Conservation (phyloP, 1,140 invertebrate species). For the Phocides pigmalion region DNA sequence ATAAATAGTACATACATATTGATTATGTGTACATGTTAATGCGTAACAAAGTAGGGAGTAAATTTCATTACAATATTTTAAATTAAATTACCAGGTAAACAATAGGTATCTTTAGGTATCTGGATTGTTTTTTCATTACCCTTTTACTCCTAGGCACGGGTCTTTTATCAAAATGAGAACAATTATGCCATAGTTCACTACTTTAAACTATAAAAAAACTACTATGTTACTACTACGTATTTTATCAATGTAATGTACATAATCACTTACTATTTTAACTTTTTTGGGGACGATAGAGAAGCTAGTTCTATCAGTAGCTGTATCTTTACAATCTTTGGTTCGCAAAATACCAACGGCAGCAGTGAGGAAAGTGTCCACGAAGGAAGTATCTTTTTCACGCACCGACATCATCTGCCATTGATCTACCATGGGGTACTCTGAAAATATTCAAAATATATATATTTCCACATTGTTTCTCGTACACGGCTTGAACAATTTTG, state of each 20-base stretch:
- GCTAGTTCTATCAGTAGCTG: slow-evolving; percentile 86
- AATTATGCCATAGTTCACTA: too few relatives aligned
- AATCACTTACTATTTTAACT: slow-evolving; percentile 88
- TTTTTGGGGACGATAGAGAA: slow-evolving; percentile 92
- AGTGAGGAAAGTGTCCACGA: slow-evolving; percentile 91
- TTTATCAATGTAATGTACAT: neutral
- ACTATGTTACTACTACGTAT: too few relatives aligned
- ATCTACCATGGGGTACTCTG: slow-evolving; percentile 88
- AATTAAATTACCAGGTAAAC: too few relatives aligned
- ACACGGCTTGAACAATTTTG: too few relatives aligned
- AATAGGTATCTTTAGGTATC: too few relatives aligned
- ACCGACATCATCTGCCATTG: slow-evolving; percentile 91
- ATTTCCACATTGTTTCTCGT: too few relatives aligned
- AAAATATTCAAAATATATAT: slow-evolving; percentile 38
- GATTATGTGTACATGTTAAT: neutral
- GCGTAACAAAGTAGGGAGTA: too few relatives aligned
- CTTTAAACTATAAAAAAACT: too few relatives aligned
- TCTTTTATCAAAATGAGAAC: too few relatives aligned
- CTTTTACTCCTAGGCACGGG: too few relatives aligned
- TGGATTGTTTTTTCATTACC: too few relatives aligned
- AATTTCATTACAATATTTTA: too few relatives aligned
- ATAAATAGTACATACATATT: neutral
- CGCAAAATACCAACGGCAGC: slow-evolving; percentile 90
- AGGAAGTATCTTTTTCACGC: slow-evolving; percentile 91
- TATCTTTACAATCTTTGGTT: slow-evolving; percentile 85